A percentile compares a stretch with the other conserved stretches of the same genome.
phyloP scores from a whole-genome alignment of 92 coral and sea anemone species.

The Hydrozoanthus gracilis region DNA sequence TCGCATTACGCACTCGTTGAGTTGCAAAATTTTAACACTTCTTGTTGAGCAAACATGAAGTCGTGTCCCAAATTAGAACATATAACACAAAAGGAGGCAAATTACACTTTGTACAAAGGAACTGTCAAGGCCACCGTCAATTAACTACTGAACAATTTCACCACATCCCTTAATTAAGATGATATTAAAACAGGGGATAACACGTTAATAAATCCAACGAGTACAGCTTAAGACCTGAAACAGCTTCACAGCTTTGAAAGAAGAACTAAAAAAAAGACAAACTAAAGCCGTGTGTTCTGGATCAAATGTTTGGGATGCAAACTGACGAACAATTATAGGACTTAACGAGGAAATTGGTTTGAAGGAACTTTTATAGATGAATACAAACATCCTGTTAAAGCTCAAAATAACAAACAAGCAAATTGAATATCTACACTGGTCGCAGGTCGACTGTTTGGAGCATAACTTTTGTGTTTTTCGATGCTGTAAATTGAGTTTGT shows the following conservation, averaged over 20 bases:
- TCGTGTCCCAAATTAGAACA: background rate
- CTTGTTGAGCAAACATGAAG: background rate
- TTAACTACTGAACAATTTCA: background rate
- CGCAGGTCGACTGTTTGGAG: background rate
- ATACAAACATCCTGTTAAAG: too few relatives aligned
- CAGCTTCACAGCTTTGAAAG: background rate
- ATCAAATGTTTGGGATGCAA: too few relatives aligned
- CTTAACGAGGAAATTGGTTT: too few relatives aligned
- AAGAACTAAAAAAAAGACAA: too few relatives aligned
- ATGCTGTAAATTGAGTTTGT: background rate
- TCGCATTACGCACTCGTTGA: too few relatives aligned
- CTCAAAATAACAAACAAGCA: too few relatives aligned
- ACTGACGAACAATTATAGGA: too few relatives aligned
- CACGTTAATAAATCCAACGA: background rate
- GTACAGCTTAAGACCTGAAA: background rate
- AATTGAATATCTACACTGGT: too few relatives aligned
- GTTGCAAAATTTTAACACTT: too few relatives aligned
- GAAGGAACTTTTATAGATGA: too few relatives aligned
- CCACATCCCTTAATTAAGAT: background rate
- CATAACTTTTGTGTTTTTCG: background rate
- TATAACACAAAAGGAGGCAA: conserved; percentile 5
- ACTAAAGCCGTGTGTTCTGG: too few relatives aligned
- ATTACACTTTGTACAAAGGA: conserved; percentile 2
- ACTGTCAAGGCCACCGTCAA: conserved; percentile 1
- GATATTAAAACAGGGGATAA: background rate